Evolutionary conservation across 2,888 invertebrate genomes (phyloP).

Genomic region (Torymus texanus): DNA sequence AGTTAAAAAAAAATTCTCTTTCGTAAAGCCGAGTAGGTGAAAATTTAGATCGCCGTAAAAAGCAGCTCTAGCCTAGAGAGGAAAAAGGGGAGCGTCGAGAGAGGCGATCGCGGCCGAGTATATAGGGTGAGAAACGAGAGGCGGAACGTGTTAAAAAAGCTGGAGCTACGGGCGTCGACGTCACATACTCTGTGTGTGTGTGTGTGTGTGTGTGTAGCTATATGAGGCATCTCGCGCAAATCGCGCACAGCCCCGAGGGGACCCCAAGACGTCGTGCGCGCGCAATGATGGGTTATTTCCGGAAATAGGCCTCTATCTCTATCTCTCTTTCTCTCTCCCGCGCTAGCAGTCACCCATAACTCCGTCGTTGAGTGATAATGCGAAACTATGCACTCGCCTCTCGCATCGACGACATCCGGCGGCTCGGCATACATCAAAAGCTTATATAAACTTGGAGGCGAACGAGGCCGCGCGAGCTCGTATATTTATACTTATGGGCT

Average conservation of each 20-base stretch:
- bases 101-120: constrained; percentile 46
- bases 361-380: constrained; percentile 61
- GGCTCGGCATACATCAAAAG: too few species aligned
- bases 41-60: constrained; percentile 6
- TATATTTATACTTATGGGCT: too few species aligned
- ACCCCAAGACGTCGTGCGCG: constrained; percentile 1
- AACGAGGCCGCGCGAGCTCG: too few species aligned
- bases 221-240: constrained; percentile 47
- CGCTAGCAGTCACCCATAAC: constrained; percentile 36
- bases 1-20: too few species aligned
- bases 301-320: constrained; percentile 58
- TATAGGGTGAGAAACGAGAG: constrained; percentile 39
- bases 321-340: constrained; percentile 54
- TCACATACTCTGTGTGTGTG: background rate
- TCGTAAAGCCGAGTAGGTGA: too few species aligned
- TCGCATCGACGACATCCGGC: too few species aligned
- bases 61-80: constrained; percentile 27
- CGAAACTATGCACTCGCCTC: constrained; percentile 55
- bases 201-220: background rate
- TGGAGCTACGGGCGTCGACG: constrained; percentile 58
- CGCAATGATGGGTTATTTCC: constrained; percentile 60
- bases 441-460: too few species aligned
- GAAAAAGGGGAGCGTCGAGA: constrained; percentile 38
- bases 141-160: constrained; percentile 58
- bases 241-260: constrained; percentile 23